Base-by-base conservation (phyloP, 2,888 invertebrate species). In the Idaea straminata region DNA sequence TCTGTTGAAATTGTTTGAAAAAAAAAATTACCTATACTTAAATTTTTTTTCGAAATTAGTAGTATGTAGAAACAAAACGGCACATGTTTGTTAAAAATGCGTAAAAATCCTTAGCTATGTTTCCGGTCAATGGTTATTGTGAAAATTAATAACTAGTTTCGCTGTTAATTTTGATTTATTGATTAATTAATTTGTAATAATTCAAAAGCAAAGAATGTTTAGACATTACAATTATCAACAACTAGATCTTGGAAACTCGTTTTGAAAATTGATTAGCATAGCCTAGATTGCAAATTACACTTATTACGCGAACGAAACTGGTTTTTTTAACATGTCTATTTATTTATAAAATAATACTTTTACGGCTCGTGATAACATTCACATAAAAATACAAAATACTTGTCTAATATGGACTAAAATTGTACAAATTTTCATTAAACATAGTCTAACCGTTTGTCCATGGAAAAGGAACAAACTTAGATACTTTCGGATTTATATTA, bases 321-420 rank as follows among this genome's bases (percentile, higher is more conserved):
- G 7, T 13, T 47, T 57, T 57, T 57, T 35, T 61, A 34, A 4
- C 0, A 35, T 60, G 58, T 34, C 38, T 57, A 64, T 58, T 15
- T 0, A 57, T 36, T 58, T 57, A 64, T 58, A n/a, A 2, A 57
- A 38, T 63, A 64, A 60, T 15, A 57, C 25, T 25, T 57, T 2
- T 47, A 13, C 47, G 47, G 7, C 47, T 13, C 6, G 13, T 10
- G 13, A 47, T 47, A 47, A 6, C 13, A 10, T 10, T 13, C 10
- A 47, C 13, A 47, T 25, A 25, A 3, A 25, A 25, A 25, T 25
- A 25, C 25, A 25, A 25, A 25, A 25, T 25, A 25, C 25, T 25
- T 25, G 25, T 25, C 25, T 25, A 25, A 25, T 25, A 25, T 25
- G 25, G 25, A 3, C 25, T 25, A 25, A 2, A 2, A 25, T 25